phyloP scores from a whole-genome alignment of 2,113 vertebrate genomes.

The Microcebus murinus region DNA sequence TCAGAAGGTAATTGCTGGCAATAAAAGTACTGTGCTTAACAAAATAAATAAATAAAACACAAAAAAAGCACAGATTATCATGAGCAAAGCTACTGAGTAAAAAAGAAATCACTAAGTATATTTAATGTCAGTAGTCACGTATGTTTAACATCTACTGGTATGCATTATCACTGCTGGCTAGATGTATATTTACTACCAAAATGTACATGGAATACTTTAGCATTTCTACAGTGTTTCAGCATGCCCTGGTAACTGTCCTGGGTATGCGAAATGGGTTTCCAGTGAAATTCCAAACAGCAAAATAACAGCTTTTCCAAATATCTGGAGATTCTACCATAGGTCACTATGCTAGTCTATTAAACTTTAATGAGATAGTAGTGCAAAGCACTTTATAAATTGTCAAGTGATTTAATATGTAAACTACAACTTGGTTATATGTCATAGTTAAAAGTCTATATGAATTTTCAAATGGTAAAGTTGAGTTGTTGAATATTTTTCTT shows the following conservation, averaged over 20 bases:
- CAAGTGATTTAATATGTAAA: background rate
- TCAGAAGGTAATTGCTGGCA: too few relatives aligned
- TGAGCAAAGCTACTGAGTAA: background rate
- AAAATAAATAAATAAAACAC: too few relatives aligned
- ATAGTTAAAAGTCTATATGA: background rate
- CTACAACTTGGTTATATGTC: background rate
- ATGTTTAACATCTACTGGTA: background rate
- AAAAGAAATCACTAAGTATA: background rate
- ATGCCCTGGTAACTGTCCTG: background rate
- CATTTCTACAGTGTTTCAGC: background rate
- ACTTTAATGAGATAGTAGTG: background rate
- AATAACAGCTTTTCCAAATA: background rate
- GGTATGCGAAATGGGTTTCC: background rate
- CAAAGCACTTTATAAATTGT: background rate
- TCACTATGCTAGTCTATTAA: background rate
- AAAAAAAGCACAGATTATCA: background rate
- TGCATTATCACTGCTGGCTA: background rate
- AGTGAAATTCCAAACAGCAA: background rate
- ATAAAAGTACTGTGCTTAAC: too few relatives aligned
- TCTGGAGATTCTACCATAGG: background rate
- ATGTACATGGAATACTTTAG: background rate
- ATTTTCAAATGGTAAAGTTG: background rate
- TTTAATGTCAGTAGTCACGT: background rate
- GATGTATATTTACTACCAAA: background rate
- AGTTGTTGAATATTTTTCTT: background rate